phyloP scores from a whole-genome alignment of 2,797 vertebrate genomes.

The Acridotheres tristis region DNA sequence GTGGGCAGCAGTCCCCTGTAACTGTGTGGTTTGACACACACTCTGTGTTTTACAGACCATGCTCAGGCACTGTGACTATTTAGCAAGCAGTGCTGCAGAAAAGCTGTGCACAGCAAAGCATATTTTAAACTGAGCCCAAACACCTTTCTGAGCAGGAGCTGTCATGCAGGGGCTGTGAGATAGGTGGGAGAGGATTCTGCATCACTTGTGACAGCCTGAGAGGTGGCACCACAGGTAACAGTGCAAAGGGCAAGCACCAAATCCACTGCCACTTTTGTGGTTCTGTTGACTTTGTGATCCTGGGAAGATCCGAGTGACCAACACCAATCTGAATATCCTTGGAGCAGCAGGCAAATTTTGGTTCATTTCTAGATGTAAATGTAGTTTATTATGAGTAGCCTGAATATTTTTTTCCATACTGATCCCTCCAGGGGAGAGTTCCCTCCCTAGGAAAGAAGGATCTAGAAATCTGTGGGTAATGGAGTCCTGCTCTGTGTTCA shows the following conservation, averaged over 20 bases:
- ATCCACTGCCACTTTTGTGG: background rate
- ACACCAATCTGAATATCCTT: background rate
- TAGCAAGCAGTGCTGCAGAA: background rate
- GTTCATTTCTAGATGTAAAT: background rate
- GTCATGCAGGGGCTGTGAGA: fast-evolving
- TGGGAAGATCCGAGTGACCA: background rate
- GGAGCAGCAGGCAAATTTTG: background rate
- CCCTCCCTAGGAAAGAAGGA: background rate
- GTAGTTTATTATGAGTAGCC: background rate
- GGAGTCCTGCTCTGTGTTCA: background rate
- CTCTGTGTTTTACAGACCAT: background rate
- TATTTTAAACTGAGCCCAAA: background rate
- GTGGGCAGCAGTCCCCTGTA: background rate
- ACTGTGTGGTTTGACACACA: background rate
- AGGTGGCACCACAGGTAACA: background rate
- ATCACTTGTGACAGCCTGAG: fast-evolving
- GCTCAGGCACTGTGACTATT: background rate
- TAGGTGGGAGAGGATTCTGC: background rate
- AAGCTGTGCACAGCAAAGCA: background rate
- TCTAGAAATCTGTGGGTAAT: background rate
- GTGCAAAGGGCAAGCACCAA: fast-evolving
- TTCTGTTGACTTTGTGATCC: background rate
- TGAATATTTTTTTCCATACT: background rate
- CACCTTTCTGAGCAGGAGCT: background rate
- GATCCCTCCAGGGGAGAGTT: background rate